These are phyloP conservation scores for Hepsetus odoe DNA, from an alignment of 2,113 vertebrate genomes.

Conservation along the genomic window DNA sequence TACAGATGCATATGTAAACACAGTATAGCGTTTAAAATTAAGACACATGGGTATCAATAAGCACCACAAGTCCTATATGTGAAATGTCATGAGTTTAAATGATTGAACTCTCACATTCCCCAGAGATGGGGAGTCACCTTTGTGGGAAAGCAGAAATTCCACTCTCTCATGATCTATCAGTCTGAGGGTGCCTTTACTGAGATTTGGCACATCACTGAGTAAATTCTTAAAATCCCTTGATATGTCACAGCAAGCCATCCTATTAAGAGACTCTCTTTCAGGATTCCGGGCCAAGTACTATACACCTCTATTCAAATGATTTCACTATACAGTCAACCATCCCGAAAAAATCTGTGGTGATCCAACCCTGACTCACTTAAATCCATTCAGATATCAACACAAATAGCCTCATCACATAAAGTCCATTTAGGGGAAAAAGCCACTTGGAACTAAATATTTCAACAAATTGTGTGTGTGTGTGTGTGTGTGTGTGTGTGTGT, in stretches of 20 bases:
- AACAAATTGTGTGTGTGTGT: too few relatives aligned
- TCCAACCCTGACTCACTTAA: neutral
- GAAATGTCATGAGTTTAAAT: neutral
- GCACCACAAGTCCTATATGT: neutral
- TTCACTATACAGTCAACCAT: neutral
- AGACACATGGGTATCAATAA: neutral
- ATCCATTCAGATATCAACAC: neutral
- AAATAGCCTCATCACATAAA: neutral
- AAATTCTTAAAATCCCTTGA: constrained; percentile 2
- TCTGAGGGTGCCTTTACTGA: constrained; percentile 1
- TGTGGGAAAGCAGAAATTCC: constrained; percentile 2
- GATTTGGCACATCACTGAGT: neutral
- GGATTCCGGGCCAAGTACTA: neutral
- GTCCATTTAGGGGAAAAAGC: neutral
- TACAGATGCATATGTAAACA: neutral
- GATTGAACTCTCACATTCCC: neutral
- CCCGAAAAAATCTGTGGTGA: neutral
- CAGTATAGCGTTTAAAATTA: neutral
- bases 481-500: too few relatives aligned
- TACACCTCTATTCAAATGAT: neutral
- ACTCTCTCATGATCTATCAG: constrained; percentile 6
- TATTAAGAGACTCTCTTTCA: neutral
- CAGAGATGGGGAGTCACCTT: neutral
- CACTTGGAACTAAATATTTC: neutral
- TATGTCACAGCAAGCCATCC: neutral